These are phyloP conservation scores for Sebastes oblongus DNA, from an alignment of 2,797 vertebrate species.

Conservation along the genomic window DNA sequence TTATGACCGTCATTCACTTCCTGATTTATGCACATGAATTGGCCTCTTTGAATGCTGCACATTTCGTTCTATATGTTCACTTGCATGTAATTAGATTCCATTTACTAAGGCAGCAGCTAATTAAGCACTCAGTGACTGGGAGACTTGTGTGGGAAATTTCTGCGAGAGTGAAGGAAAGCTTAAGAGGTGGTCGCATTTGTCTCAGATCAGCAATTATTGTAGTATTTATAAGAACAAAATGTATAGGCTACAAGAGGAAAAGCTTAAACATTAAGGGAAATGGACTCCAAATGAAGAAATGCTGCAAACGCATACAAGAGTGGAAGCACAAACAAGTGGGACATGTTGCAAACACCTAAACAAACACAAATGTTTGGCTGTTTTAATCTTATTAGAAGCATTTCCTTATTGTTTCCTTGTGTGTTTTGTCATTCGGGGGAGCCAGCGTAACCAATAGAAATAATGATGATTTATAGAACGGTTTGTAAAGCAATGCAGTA, in stretches of 20 bases:
- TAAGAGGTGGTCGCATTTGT: not conserved
- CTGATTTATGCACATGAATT: conserved; percentile 8
- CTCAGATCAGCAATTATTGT: not conserved
- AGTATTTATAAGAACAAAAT: not conserved
- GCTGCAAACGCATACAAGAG: not conserved
- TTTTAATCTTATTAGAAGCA: not conserved
- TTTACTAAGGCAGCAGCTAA: conserved; percentile 17
- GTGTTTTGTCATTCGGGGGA: not conserved
- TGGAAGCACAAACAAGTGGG: not conserved
- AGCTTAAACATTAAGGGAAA: not conserved
- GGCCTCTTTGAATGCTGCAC: not conserved
- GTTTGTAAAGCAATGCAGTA: not conserved
- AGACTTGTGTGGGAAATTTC: not conserved
- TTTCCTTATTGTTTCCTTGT: not conserved
- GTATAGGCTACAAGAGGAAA: not conserved
- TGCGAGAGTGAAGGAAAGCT: not conserved
- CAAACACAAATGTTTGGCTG: not conserved
- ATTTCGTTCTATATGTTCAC: not conserved
- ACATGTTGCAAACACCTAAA: not conserved
- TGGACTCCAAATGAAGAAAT: not conserved
- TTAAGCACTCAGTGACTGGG: conserved; percentile 25
- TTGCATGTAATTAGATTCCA: conserved; percentile 18
- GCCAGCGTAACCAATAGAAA: not conserved
- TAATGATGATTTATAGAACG: not conserved
- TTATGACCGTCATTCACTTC: not conserved